phyloP scores from a whole-genome alignment of 2,888 invertebrate genomes.

The Frankliniella fusca region DNA sequence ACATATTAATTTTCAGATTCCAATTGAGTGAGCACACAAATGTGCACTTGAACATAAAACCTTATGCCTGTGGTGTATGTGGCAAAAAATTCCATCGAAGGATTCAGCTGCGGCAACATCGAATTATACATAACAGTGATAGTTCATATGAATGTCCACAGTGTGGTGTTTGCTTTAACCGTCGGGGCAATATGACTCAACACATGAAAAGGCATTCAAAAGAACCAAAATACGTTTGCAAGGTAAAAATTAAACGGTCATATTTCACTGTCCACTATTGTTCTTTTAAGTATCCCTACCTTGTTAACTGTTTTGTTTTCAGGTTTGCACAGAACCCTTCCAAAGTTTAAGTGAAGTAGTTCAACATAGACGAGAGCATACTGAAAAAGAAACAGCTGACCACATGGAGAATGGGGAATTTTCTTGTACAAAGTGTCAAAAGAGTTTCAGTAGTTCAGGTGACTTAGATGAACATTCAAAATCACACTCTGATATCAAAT shows the following conservation, averaged over 20 bases:
- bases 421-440: neutral
- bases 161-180: constrained; percentile 45
- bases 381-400: constrained; percentile 42
- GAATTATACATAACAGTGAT: constrained; percentile 42
- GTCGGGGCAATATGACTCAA: constrained; percentile 45
- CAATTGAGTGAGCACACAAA: constrained; percentile 51
- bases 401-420: constrained; percentile 38
- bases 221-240: constrained; percentile 43
- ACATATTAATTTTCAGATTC: constrained; percentile 43
- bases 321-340: constrained; percentile 43
- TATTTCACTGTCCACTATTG: no score
- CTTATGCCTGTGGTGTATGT: constrained; percentile 48
- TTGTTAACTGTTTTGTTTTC: constrained; percentile 12
- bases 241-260: constrained; percentile 37
- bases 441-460: neutral
- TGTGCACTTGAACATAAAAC: constrained; percentile 46
- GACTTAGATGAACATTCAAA: neutral
- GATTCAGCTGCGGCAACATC: constrained; percentile 46
- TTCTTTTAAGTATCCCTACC: neutral
- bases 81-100: constrained; percentile 47
- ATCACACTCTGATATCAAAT: neutral
- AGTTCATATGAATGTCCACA: constrained; percentile 44
- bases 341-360: constrained; percentile 45
- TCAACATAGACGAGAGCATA: constrained; percentile 44
- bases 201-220: constrained; percentile 45